These are phyloP conservation scores for Gadus chalcogrammus DNA, from an alignment of 2,113 vertebrate species.

Conservation along the genomic window DNA sequence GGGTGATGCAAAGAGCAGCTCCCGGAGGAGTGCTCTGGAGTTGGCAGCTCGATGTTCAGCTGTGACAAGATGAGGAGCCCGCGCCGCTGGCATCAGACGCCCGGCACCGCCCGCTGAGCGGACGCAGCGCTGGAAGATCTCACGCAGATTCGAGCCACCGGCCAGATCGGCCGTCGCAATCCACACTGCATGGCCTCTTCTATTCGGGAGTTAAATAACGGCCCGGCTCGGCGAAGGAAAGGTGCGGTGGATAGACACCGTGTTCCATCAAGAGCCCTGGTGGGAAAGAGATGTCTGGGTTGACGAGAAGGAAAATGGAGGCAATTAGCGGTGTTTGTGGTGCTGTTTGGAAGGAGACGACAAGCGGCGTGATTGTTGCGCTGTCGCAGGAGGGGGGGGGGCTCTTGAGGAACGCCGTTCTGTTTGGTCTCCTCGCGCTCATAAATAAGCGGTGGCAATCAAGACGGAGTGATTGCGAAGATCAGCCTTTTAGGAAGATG, in stretches of 20 bases:
- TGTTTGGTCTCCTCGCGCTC: conserved; percentile 44
- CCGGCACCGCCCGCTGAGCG: conserved; percentile 14
- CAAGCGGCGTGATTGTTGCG: conserved; percentile 54
- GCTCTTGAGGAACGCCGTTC: conserved; percentile 24
- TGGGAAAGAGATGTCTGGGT: conserved; percentile 11
- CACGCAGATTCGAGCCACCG: conserved; percentile 13
- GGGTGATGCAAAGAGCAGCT: conserved; percentile 56
- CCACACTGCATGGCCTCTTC: background rate
- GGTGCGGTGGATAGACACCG: no score
- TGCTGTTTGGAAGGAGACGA: conserved; percentile 37
- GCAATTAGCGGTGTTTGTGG: conserved; percentile 52
- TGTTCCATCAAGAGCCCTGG: conserved; percentile 30
- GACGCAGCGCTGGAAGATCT: conserved; percentile 13
- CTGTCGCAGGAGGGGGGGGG: conserved; percentile 22
- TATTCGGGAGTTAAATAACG: no score
- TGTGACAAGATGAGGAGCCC: conserved; percentile 41
- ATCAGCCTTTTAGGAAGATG: conserved; percentile 34
- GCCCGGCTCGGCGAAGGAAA: no score
- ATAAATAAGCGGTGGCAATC: conserved; percentile 58
- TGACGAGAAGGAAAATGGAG: conserved; percentile 22
- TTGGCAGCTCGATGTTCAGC: conserved; percentile 22
- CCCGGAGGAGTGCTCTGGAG: conserved; percentile 32
- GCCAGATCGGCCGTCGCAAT: background rate
- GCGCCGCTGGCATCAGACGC: conserved; percentile 38
- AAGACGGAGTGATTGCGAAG: conserved; percentile 54